Percentiles rank a stretch among this genome's conserved stretches.
Evolutionary conservation across 2,113 vertebrate genomes (phyloP).

Genomic region (Micromys minutus): DNA sequence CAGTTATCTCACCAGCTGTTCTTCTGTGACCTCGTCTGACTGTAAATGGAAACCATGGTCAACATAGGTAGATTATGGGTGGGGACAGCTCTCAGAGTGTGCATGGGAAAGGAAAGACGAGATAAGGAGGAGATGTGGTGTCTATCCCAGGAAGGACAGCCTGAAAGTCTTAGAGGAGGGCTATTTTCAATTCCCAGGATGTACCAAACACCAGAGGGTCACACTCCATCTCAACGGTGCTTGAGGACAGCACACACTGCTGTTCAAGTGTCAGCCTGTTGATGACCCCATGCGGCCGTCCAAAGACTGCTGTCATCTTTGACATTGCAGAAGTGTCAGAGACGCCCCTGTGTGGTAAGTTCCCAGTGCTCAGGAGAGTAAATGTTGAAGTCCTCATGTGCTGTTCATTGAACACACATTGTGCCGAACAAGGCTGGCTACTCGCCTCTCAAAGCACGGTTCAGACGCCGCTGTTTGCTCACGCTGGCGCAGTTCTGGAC

Average conservation of each 20-base stretch:
- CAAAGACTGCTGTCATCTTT: background rate
- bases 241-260: fast-evolving
- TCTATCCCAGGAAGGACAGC: background rate
- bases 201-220: background rate
- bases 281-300: fast-evolving
- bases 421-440: slow-evolving; percentile 52
- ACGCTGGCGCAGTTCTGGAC: background rate
- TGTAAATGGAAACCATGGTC: fast-evolving
- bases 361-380: slow-evolving; percentile 3
- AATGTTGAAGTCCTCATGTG: slow-evolving; percentile 50
- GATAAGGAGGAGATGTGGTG: fast-evolving
- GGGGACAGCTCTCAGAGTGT: fast-evolving
- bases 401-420: slow-evolving; percentile 39
- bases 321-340: background rate
- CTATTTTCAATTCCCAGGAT: background rate
- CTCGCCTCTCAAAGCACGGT: slow-evolving; percentile 46
- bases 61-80: fast-evolving
- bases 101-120: background rate
- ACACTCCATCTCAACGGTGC: fast-evolving
- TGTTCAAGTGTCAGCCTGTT: background rate
- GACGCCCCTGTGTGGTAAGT: background rate
- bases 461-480: background rate
- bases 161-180: background rate
- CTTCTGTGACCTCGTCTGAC: background rate
- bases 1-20: no score